Conservation (phyloP, 2,113 vertebrate genomes). For the Aptenodytes patagonicus region DNA sequence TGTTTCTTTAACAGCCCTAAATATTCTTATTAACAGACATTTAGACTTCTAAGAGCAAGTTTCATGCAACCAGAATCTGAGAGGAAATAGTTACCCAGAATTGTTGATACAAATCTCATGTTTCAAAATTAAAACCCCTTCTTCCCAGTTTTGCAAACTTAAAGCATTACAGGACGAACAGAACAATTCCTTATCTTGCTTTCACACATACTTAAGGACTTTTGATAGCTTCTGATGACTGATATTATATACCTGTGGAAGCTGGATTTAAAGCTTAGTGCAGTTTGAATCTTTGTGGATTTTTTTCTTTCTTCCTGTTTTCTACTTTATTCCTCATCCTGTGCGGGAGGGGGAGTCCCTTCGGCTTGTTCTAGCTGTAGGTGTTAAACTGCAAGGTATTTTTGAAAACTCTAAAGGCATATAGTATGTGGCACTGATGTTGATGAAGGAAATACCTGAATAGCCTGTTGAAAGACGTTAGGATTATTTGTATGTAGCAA, state of each 20-base stretch:
- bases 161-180: neutral
- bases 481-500: neutral
- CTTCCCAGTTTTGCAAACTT: neutral
- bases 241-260: neutral
- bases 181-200: neutral
- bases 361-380: neutral
- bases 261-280: neutral
- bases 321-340: neutral
- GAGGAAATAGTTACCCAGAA: neutral
- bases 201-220: neutral
- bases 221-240: neutral
- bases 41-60: neutral
- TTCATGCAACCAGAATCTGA: neutral
- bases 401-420: neutral
- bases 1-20: neutral
- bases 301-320: neutral
- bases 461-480: neutral
- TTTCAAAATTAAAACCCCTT: neutral
- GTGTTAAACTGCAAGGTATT: slow-evolving; percentile 33
- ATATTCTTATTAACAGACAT: neutral
- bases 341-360: neutral
- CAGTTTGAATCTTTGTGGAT: neutral
- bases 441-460: neutral
- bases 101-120: neutral
- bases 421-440: neutral